Percentiles rank a stretch among this genome's conserved stretches.
Conservation (phyloP, 2,113 vertebrate species). For the Calidris pygmaea region DNA sequence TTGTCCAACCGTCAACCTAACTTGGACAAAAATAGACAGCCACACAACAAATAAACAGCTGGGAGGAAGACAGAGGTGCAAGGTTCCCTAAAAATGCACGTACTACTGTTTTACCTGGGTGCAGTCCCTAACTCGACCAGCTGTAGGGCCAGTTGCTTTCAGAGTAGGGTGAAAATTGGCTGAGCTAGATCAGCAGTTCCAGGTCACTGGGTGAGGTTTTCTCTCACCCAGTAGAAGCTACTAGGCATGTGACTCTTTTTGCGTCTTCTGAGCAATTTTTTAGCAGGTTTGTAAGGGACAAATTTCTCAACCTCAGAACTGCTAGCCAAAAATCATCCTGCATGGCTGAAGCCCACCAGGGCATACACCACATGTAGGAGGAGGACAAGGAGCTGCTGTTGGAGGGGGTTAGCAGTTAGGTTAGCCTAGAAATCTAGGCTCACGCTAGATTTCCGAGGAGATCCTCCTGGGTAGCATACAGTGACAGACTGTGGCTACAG, state of each 20-base stretch:
- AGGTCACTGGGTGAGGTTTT: neutral
- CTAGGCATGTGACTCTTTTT: neutral
- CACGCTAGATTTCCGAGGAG: neutral
- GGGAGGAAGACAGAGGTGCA: neutral
- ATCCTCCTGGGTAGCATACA: neutral
- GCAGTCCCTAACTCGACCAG: neutral
- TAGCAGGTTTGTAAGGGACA: neutral
- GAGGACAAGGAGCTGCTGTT: neutral
- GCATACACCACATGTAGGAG: fast-evolving
- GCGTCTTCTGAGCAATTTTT: neutral
- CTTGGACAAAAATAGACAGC: no score
- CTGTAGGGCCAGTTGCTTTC: neutral
- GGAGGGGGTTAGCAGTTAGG: neutral
- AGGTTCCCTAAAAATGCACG: neutral
- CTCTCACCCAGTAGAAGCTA: neutral
- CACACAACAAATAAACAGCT: neutral
- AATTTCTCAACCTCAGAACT: neutral
- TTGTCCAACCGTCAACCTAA: no score
- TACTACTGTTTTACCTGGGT: neutral
- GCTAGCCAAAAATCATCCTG: neutral
- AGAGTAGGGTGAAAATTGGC: neutral
- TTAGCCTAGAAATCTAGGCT: neutral
- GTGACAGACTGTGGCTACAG: neutral
- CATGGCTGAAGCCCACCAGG: neutral
- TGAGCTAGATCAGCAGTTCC: neutral